A percentile compares a stretch with the other conserved stretches of the same genome.
Conservation (phyloP, 2,888 invertebrate species). For the Iselma pallidipennis region DNA sequence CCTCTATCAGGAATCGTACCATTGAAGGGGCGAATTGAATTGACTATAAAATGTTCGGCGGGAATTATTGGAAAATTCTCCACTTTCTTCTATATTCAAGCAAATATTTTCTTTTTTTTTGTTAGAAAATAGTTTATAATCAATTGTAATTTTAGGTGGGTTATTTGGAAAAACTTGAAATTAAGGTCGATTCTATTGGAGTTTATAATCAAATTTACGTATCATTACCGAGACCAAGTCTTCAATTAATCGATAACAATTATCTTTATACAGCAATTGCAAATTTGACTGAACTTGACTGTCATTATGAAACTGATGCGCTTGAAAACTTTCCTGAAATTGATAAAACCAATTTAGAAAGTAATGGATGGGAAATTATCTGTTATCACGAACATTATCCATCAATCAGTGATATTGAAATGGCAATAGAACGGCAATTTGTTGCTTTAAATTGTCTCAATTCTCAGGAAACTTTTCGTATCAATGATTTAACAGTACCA, state of each 20-base stretch:
- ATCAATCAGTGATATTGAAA: conserved; percentile 62
- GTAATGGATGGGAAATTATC: conserved; percentile 34
- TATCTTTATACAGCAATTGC: conserved; percentile 31
- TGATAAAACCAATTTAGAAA: conserved; percentile 9
- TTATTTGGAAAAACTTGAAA: conserved; percentile 59
- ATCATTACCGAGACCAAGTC: conserved; percentile 55
- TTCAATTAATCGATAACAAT: conserved; percentile 43
- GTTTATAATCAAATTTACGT: conserved; percentile 64
- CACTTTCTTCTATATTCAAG: conserved; percentile 8
- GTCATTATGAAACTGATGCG: conserved; percentile 6
- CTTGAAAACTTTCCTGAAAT: conserved; percentile 14
- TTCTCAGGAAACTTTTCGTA: conserved; percentile 52
- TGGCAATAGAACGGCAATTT: conserved; percentile 64
- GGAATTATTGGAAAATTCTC: conserved; percentile 61
- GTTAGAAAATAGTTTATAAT: conserved; percentile 31
- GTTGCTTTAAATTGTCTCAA: conserved; percentile 57
- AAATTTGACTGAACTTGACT: conserved; percentile 11
- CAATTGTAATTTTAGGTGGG: conserved; percentile 64
- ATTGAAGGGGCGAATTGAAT: conserved; percentile 52
- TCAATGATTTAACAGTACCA: conserved; percentile 51
- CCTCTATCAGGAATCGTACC: conserved; percentile 56
- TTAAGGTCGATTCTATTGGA: conserved; percentile 63
- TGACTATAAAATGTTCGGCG: conserved; percentile 60
- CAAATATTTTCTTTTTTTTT: conserved; percentile 33
- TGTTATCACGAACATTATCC: conserved; percentile 47